These are phyloP conservation scores for Vombatus ursinus DNA, from an alignment of 2,113 vertebrate species.

Conservation along the genomic window DNA sequence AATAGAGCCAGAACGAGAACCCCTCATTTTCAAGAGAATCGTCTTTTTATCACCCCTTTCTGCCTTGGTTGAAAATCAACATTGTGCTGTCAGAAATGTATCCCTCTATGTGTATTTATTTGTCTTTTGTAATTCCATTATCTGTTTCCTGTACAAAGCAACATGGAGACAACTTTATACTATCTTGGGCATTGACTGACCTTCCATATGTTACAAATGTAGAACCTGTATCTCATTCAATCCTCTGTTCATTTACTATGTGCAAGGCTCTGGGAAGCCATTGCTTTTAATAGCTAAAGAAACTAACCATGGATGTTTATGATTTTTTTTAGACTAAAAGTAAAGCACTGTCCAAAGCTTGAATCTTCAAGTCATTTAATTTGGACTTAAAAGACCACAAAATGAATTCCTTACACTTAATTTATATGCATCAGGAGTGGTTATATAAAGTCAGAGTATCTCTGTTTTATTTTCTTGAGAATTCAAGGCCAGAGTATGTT, in stretches of 20 bases:
- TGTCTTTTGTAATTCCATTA: not conserved
- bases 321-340: not conserved
- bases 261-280: not conserved
- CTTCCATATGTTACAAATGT: not conserved
- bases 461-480: slow-evolving; percentile 34
- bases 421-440: not conserved
- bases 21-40: not conserved
- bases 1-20: slow-evolving; percentile 39
- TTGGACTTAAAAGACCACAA: not conserved
- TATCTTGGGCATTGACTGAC: not conserved
- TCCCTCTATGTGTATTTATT: not conserved
- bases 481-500: slow-evolving; percentile 20
- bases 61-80: not conserved
- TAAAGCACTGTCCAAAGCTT: not conserved
- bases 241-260: not conserved
- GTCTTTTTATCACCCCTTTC: not conserved
- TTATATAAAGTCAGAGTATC: not conserved
- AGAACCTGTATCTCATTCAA: not conserved
- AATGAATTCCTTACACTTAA: not conserved
- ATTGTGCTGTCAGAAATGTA: not conserved
- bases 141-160: not conserved
- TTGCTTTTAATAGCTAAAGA: not conserved
- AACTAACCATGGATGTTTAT: not conserved
- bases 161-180: not conserved
- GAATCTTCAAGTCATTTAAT: not conserved